A percentile compares a stretch with the other conserved stretches of the same genome.
phyloP scores from a whole-genome alignment of 2,888 invertebrate species.

The Drosophila tripunctata region DNA sequence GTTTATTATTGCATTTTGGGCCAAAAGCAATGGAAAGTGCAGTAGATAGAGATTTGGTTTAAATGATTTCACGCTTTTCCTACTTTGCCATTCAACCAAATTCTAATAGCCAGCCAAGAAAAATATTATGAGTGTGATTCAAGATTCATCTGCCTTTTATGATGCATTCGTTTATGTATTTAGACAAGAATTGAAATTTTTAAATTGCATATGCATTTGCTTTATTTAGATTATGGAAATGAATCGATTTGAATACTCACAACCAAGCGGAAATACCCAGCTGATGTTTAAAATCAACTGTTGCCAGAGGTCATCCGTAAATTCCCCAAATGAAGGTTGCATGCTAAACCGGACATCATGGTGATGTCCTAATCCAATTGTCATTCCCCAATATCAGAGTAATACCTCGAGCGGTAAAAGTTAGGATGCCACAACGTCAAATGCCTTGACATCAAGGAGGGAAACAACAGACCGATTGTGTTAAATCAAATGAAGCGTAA shows the following conservation, averaged over 20 bases:
- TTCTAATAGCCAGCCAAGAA: constrained; percentile 36
- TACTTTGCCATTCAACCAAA: constrained; percentile 31
- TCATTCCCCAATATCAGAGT: constrained; percentile 39
- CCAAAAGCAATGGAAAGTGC: constrained; percentile 16
- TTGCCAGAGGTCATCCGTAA: constrained; percentile 9
- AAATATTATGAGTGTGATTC: constrained; percentile 21
- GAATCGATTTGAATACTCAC: background rate
- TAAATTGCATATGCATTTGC: background rate
- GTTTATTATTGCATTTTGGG: constrained; percentile 66
- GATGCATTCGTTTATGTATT: constrained; percentile 2
- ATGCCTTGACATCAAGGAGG: constrained; percentile 45
- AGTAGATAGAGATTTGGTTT: constrained; percentile 17
- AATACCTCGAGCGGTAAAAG: constrained; percentile 17
- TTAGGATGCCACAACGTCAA: constrained; percentile 46
- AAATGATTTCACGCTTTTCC: constrained; percentile 35
- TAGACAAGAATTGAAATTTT: background rate
- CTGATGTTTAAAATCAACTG: background rate
- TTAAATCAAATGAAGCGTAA: constrained; percentile 79
- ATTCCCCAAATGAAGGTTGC: background rate
- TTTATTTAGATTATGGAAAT: background rate
- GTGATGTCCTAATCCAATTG: constrained; percentile 68
- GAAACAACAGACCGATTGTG: constrained; percentile 66
- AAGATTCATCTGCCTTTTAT: background rate
- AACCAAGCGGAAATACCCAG: background rate
- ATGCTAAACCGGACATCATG: constrained; percentile 6